phyloP scores from a whole-genome alignment of 2,113 vertebrate genomes.

The Numenius arquata region DNA sequence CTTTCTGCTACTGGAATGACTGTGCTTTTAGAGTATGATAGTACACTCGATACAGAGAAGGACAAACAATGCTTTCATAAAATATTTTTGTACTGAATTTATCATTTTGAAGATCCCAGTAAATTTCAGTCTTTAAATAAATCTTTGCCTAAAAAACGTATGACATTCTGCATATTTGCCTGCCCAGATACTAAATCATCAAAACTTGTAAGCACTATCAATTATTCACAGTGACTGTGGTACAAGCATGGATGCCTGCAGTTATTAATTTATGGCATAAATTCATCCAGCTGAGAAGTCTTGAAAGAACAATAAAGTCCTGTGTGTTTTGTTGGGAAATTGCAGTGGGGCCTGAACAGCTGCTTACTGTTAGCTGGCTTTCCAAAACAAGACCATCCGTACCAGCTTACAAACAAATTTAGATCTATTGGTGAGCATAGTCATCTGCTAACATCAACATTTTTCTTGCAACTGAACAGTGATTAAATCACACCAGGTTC shows the following conservation, averaged over 20 bases:
- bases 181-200: slow-evolving; percentile 16
- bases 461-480: neutral
- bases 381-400: neutral
- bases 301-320: neutral
- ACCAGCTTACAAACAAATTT: neutral
- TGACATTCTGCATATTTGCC: neutral
- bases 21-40: neutral
- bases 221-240: slow-evolving; percentile 1
- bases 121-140: slow-evolving; percentile 7
- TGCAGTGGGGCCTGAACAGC: neutral
- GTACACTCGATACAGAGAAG: neutral
- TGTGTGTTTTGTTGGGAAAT: neutral
- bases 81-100: neutral
- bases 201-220: slow-evolving; percentile 20
- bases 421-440: neutral
- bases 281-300: neutral
- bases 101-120: neutral
- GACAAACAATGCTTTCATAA: neutral
- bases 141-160: neutral
- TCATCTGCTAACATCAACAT: neutral
- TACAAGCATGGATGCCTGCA: neutral
- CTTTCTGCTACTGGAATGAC: neutral
- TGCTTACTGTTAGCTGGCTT: neutral
- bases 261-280: slow-evolving; percentile 23
- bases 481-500: neutral